Evolutionary conservation across 2,797 vertebrate genomes (phyloP).

Genomic region (Sebastes cheni): DNA sequence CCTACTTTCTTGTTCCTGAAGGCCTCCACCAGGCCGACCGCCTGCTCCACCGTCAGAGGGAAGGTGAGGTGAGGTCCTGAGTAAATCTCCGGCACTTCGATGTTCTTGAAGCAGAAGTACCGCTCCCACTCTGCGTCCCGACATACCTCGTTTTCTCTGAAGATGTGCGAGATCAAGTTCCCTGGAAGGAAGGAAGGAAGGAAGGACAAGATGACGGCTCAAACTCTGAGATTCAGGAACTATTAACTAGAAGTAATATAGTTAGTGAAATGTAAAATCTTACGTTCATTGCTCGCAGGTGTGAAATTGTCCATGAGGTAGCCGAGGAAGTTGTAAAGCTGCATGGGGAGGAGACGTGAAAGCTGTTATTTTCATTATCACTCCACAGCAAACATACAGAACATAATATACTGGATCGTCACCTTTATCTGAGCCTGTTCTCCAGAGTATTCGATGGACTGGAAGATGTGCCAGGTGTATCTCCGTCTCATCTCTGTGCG

Average conservation of each 20-base stretch:
- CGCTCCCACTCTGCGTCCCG: slow-evolving; percentile 86
- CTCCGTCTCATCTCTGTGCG: slow-evolving; percentile 91
- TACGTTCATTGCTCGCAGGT: slow-evolving; percentile 89
- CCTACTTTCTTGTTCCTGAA: slow-evolving; percentile 93
- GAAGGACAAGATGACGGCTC: neutral
- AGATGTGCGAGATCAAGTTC: slow-evolving; percentile 91
- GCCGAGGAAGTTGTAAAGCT: slow-evolving; percentile 96
- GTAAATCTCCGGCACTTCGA: slow-evolving; percentile 89
- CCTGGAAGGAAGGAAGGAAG: slow-evolving; percentile 72
- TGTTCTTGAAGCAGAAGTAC: slow-evolving; percentile 84
- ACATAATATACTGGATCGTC: neutral
- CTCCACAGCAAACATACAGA: neutral
- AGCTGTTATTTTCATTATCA: neutral
- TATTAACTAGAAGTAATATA: neutral
- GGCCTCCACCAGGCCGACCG: slow-evolving; percentile 89
- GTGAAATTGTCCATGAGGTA: slow-evolving; percentile 94
- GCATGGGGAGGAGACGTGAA: slow-evolving; percentile 15
- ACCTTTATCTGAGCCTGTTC: slow-evolving; percentile 97
- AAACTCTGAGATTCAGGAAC: neutral
- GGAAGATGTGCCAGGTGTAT: slow-evolving; percentile 96
- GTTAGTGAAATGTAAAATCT: slow-evolving; percentile 49
- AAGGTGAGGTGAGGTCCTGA: slow-evolving; percentile 90
- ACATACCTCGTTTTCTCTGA: slow-evolving; percentile 85
- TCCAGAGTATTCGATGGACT: slow-evolving; percentile 93
- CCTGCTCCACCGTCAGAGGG: slow-evolving; percentile 89